Conservation (phyloP, 2,888 invertebrate genomes). For the Folsomia manolachei region DNA sequence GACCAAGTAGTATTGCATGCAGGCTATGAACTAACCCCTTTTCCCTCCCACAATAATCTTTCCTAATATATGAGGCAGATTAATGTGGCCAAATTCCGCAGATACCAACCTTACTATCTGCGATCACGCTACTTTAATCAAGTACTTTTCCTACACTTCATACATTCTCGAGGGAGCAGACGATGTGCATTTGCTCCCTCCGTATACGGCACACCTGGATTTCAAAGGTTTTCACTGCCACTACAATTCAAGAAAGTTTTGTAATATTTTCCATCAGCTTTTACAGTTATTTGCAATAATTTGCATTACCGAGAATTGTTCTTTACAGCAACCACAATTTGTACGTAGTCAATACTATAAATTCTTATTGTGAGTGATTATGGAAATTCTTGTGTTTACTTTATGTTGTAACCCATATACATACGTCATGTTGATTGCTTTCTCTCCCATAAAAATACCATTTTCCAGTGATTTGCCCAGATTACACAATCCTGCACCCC, state of each 20-base stretch:
- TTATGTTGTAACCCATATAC: constrained; percentile 26
- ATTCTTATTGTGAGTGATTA: not conserved
- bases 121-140: constrained; percentile 32
- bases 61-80: not conserved
- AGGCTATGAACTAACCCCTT: not conserved
- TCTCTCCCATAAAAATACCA: constrained; percentile 43
- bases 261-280: not conserved
- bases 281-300: not conserved
- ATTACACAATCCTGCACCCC: constrained; percentile 37
- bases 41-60: not conserved
- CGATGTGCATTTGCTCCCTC: no score
- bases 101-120: constrained; percentile 43
- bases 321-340: not conserved
- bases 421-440: constrained; percentile 48
- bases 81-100: not conserved
- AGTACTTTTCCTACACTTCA: not conserved
- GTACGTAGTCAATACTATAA: constrained; percentile 1
- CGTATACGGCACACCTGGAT: not conserved
- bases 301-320: no score
- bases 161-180: not conserved
- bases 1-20: constrained; percentile 58
- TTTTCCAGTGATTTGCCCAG: constrained; percentile 43
- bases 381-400: no score
- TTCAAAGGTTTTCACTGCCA: not conserved
- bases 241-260: not conserved